Base-by-base conservation (phyloP, 23 tunicate species). In the Halocynthia aurantium region DNA sequence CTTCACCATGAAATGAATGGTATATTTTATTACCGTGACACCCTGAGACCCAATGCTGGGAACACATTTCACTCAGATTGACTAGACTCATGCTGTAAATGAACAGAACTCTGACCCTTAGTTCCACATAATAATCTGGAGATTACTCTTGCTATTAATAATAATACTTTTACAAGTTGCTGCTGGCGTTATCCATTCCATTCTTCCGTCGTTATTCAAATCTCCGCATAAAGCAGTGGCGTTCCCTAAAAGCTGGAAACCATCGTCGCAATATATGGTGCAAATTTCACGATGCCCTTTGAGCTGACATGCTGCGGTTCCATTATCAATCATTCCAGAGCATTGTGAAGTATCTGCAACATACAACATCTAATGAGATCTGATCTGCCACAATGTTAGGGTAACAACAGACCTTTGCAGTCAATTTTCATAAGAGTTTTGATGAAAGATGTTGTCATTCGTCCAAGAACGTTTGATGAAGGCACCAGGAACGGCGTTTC, bases 101-200 rank as follows among this genome's bases (percentile, higher is more conserved):
- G 22, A 58, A 58, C 1, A 58, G 64, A 58, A 58, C n/a, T 13
- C 17, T 58, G 64, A 15, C 64, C 64, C 17, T 60, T 31, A 31
- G 44, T 31, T 31, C 44, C 44, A 31, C 44, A 0, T 31, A 31
- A 31, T 31, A 31, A 31, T 31, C 44, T 31, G 44, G 64, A 15
- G 17, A 17, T 60, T 60, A 17, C 64, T 15, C 4, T 60, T 60
- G 18, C 17, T 60, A 11, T 4, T 13, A 20, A 67, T 5, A 11
- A 12, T 74, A n/a, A 4, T n/a, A 74, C 78, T 64, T 74, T 55
- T 54, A 49, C 78, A 74, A 8, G 56, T 52, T 13, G 78, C 71
- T 22, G 13, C 13, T 12, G 78, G 78, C 8, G 78, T 8, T 13
- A 74, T 54, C 78, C 78, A 74, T 54, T 74, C 78, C 63, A 74